Evolutionary conservation across 2,888 invertebrate genomes (phyloP), one percentile per base, ranked within the genome.

Genomic region (Furcula furcula): DNA sequence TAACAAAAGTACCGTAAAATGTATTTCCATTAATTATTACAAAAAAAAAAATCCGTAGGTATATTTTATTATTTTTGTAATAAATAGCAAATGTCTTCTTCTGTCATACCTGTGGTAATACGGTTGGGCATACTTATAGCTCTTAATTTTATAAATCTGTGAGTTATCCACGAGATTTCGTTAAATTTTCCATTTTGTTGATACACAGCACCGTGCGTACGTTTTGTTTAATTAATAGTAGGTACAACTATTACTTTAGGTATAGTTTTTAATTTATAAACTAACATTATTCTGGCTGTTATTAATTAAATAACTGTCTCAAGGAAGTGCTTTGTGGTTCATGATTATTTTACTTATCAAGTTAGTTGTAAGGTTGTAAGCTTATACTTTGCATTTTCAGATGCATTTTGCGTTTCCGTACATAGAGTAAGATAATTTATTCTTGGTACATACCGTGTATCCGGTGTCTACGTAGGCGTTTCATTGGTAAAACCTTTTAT

Each of bases 371-470:
- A n/a, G n/a, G 39, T 54, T 54, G n/a, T 67, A 62, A 49, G 55
- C 45, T 61, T 56, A 47, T 40, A 38, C 53, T 47, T 40, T 36
- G 37, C 43, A n/a, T n/a, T n/a, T n/a, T n/a, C n/a, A n/a, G n/a
- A n/a, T n/a, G n/a, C n/a, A n/a, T n/a, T n/a, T n/a, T n/a, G n/a
- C n/a, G n/a, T n/a, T n/a, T n/a, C n/a, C n/a, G n/a, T n/a, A n/a
- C n/a, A n/a, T n/a, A n/a, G n/a, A n/a, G n/a, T n/a, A n/a, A n/a
- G n/a, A n/a, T n/a, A n/a, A n/a, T 43, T 45, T 47, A 35, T 59
- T 72, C 74, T 78, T 76, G 53, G 72, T 70, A 64, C 62, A 47
- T 54, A 67, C 82, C 83, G 80, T 82, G 82, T 80, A 66, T 36
- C 21, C n/a, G n/a, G n/a, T n/a, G n/a, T n/a, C n/a, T n/a, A n/a